Evolutionary conservation across 2,888 invertebrate genomes (phyloP), one percentile per base, ranked within the genome.

Genomic region (Apamea sordens): DNA sequence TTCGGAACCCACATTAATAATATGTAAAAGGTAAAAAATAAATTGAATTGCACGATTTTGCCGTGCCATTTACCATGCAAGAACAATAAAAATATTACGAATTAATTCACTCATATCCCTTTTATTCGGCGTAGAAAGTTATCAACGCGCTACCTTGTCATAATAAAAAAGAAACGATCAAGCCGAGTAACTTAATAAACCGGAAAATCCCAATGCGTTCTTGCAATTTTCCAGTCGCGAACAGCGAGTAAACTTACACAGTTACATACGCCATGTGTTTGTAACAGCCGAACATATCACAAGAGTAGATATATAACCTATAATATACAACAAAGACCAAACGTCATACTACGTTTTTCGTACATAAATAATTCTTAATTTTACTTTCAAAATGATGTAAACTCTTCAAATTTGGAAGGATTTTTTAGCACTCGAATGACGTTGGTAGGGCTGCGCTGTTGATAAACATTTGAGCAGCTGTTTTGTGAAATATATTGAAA

Each of bases 231-330:
- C 63, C 32, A 79, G 63, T 74, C 63, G 21, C 56, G 44, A 71
- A 83, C 28, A 68, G 41, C 65, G n/a, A 67, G 78, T 67, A 71
- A 71, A 78, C 21, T 76, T 63, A 10, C 64, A 68, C 41, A 59
- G 56, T 44, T 28, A 81, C 67, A 36, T 8, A 56, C 44, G 56
- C 65, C 83, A 67, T 65, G 56, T 78, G 83, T 78, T 73, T 6
- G 47, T 67, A 56, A 82, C 70, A 71, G 24, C 32, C 32, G 3
- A 56, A 67, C 32, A 50, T 50, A n/a, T 7, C 15, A 36, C 41
- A n/a, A n/a, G 59, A 79, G 59, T 79, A 67, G 3, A 15, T 13
- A 50, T n/a, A n/a, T n/a, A n/a, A n/a, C 47, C 1, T 21, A 8
- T 21, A 53, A 8, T 21, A 53, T 21, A 18, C n/a, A 21, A 32